These are phyloP conservation scores for Ctenicera cuprea DNA, from an alignment of 2,888 invertebrate genomes.

Conservation along the genomic window DNA sequence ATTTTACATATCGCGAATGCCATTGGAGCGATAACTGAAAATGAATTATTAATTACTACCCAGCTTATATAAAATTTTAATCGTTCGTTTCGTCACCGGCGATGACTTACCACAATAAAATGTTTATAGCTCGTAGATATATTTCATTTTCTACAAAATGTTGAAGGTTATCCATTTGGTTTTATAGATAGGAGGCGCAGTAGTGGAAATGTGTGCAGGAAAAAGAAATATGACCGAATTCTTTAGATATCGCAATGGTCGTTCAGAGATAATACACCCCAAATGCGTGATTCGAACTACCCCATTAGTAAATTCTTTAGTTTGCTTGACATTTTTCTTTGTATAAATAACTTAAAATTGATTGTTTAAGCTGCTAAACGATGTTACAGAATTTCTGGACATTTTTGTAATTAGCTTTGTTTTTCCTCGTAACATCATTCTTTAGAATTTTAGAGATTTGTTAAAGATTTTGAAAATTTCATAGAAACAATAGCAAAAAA, in stretches of 20 bases:
- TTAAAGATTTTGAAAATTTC: too few species aligned
- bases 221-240: conserved; percentile 48
- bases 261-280: conserved; percentile 49
- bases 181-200: conserved; percentile 46
- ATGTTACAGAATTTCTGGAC: too few species aligned
- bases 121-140: conserved; percentile 40
- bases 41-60: conserved; percentile 43
- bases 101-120: conserved; percentile 44
- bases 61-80: conserved; percentile 26
- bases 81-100: background rate
- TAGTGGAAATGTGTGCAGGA: conserved; percentile 31
- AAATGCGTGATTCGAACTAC: conserved; percentile 48
- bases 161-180: conserved; percentile 47
- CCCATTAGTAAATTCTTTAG: conserved; percentile 55
- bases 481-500: too few species aligned
- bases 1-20: conserved; percentile 38
- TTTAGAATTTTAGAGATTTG: too few species aligned
- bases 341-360: conserved; percentile 13
- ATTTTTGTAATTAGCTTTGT: too few species aligned
- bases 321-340: conserved; percentile 14
- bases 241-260: conserved; percentile 51
- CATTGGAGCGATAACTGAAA: conserved; percentile 31
- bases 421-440: too few species aligned
- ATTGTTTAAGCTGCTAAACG: background rate
- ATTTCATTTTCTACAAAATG: conserved; percentile 31